Evolutionary conservation across 1,140 invertebrate species (phyloP), one percentile per base, ranked within the genome.

Genomic region (Dryas iulia): DNA sequence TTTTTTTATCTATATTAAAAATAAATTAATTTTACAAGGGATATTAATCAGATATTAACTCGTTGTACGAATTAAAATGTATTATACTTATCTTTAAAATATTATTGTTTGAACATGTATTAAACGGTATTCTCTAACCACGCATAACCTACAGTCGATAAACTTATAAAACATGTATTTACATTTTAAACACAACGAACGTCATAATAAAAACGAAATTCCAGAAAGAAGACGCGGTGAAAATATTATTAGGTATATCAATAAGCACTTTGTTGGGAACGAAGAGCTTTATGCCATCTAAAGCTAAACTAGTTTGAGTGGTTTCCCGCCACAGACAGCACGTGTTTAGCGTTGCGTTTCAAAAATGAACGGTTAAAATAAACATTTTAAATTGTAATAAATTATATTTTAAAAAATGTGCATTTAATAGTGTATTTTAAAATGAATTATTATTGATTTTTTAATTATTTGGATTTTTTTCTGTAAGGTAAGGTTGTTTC

Each of bases 401-500:
- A 33, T 10, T 7, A 18, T 47, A 47, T 47, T 47, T 47, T 10
- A 7, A 21, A 47, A 47, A 8, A 21, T 10, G 14, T 47, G 39
- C 39, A 14, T n/a, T 21, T 47, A 3, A 21, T 18, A 47, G 39
- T 21, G 39, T 47, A 18, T 47, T 47, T 47, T 21, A 10, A 47
- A 47, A 47, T 47, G 6, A 8, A 2, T 21, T 47, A 21, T 21
- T 14, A 47, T 14, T 39, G 14, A 14, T 39, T 47, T 47, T 8
- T 10, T 7, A n/a, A 8, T 47, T 47, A 26, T 21, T 53, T 53
- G 60, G 25, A 53, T 53, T 53, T 3, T 26, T 25, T 28, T 28
- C 10, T 47, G 26, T 47, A 52, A 64, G 52, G 14, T 64, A 56
- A 30, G 53, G 28, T 28, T 47, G 28, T 52, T 25, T 24, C 24